A percentile compares a stretch with the other conserved stretches of the same genome.
Evolutionary conservation across 2,797 vertebrate species (phyloP).

Genomic region (Parotocinclus haroldoi): DNA sequence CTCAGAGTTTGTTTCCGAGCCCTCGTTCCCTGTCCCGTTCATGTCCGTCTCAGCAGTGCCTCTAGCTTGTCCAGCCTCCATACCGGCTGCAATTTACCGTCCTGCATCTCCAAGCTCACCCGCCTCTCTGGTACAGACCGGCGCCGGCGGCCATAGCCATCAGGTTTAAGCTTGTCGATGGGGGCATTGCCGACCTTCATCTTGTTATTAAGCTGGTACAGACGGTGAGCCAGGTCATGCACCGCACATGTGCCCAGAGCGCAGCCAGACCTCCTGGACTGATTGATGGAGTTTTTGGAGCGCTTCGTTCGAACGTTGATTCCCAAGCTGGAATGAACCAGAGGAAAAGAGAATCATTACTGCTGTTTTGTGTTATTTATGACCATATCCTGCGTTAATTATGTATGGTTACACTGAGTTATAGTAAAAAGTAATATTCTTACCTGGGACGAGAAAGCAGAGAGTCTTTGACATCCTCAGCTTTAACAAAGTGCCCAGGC

Average conservation of each 20-base stretch:
- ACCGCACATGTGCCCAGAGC: slow-evolving; percentile 86
- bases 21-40: slow-evolving; percentile 50
- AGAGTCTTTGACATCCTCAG: slow-evolving; percentile 78
- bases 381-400: neutral
- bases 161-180: slow-evolving; percentile 78
- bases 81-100: slow-evolving; percentile 60
- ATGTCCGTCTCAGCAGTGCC: slow-evolving; percentile 66
- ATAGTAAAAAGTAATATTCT: slow-evolving; percentile 33
- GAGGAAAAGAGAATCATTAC: slow-evolving; percentile 7
- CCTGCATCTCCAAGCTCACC: slow-evolving; percentile 54
- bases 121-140: slow-evolving; percentile 65
- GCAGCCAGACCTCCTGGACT: slow-evolving; percentile 74
- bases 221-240: slow-evolving; percentile 83
- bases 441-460: slow-evolving; percentile 81
- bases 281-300: slow-evolving; percentile 77
- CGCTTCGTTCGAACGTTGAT: slow-evolving; percentile 82
- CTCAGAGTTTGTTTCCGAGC: slow-evolving; percentile 53
- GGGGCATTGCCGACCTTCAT: slow-evolving; percentile 77
- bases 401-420: neutral
- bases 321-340: slow-evolving; percentile 62
- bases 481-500: slow-evolving; percentile 68
- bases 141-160: slow-evolving; percentile 89
- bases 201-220: slow-evolving; percentile 82
- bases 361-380: slow-evolving; percentile 40
- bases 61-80: slow-evolving; percentile 71